Conservation (phyloP, 2,113 vertebrate genomes). For the Columba livia region DNA sequence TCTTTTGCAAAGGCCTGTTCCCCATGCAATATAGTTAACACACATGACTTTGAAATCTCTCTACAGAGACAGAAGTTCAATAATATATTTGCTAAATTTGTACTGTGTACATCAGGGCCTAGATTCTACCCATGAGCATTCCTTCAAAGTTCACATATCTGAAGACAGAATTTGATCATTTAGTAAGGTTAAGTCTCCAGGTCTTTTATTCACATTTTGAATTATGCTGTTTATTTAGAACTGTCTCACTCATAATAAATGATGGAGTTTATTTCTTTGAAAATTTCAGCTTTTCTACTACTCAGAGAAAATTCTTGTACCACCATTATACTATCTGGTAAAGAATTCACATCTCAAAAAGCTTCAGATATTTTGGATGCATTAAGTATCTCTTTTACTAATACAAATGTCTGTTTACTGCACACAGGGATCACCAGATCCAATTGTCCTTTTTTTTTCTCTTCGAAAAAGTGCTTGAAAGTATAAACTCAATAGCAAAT, state of each 20-base stretch:
- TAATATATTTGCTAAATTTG: conserved; percentile 2
- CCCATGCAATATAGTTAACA: neutral
- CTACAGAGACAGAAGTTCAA: neutral
- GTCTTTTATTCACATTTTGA: neutral
- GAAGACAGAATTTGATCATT: neutral
- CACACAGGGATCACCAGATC: neutral
- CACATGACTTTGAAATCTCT: neutral
- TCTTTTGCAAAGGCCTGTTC: neutral
- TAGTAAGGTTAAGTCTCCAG: neutral
- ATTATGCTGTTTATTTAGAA: neutral
- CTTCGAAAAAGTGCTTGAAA: neutral
- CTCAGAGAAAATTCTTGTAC: neutral
- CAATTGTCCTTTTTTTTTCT: neutral
- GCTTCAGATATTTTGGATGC: neutral
- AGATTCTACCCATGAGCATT: neutral
- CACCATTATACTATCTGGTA: neutral
- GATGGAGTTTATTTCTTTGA: neutral
- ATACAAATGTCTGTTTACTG: neutral
- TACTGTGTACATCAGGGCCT: neutral
- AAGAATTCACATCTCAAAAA: neutral
- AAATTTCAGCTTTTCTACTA: neutral
- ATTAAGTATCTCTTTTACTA: neutral
- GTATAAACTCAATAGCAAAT: neutral
- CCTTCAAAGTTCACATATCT: neutral
- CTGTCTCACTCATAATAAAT: neutral